These are phyloP conservation scores for Phaonia tiefii DNA, from an alignment of 2,888 invertebrate genomes.

Conservation along the genomic window DNA sequence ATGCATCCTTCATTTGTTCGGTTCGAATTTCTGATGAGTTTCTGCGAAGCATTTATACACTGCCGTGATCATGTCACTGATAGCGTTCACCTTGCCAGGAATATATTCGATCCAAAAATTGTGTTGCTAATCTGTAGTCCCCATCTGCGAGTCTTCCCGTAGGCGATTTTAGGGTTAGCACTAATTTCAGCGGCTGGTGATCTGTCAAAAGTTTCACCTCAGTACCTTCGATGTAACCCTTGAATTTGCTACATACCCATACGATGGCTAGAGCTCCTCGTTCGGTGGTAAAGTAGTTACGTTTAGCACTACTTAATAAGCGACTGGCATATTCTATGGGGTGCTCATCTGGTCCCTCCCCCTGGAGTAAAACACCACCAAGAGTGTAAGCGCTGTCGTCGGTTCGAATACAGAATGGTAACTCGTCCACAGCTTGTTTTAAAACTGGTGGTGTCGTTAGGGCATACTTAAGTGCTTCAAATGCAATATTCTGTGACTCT, in stretches of 20 bases:
- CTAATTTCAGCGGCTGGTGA: too few relatives aligned
- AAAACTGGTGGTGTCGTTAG: slow-evolving; percentile 1
- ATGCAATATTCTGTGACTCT: neutral
- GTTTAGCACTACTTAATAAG: too few relatives aligned
- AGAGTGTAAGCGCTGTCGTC: slow-evolving; percentile 16
- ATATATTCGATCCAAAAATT: slow-evolving; percentile 76
- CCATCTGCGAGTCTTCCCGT: slow-evolving; percentile 80
- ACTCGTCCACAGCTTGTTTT: neutral
- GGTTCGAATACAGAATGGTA: neutral
- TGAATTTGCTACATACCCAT: too few relatives aligned
- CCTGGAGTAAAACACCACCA: too few relatives aligned
- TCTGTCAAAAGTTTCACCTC: too few relatives aligned
- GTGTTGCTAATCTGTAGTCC: slow-evolving; percentile 76
- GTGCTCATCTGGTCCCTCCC: too few relatives aligned
- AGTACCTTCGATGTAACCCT: slow-evolving; percentile 77
- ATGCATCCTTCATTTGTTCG: slow-evolving; percentile 38
- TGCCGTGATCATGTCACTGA: slow-evolving; percentile 38
- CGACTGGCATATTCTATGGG: too few relatives aligned
- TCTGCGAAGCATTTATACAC: slow-evolving; percentile 9
- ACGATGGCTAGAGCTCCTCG: too few relatives aligned
- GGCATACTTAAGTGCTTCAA: neutral
- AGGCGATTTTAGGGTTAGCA: slow-evolving; percentile 77
- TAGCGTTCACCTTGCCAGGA: slow-evolving; percentile 71
- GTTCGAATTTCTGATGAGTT: neutral
- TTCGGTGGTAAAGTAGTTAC: too few relatives aligned